Evolutionary conservation across 92 coral and sea anemone species (phyloP), one percentile per base, ranked within the genome.

Genomic region (Phenganax subtilis): DNA sequence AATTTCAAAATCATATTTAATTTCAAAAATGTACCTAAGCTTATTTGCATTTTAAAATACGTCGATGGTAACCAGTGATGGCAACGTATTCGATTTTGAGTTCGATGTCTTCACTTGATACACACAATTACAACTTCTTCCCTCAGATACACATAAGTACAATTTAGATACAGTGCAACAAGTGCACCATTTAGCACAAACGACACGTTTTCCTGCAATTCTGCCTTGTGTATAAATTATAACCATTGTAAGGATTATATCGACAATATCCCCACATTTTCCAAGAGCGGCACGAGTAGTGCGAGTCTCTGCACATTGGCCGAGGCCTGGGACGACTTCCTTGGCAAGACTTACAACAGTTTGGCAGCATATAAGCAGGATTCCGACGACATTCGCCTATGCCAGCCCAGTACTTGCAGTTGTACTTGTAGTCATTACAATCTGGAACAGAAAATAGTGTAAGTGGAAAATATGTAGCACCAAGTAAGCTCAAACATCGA

Each of bases 151-250:
- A 20, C 25, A 20, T 37, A 37, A 37, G 47, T 37, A 37, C 47
- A 37, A 37, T 37, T 37, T 37, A 37, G 47, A 37, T 37, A 37
- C 47, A 37, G 47, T 37, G 47, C 47, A 37, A 37, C 47, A 37
- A 37, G 47, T 37, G 47, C 47, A 37, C 47, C 47, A 37, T 0
- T 37, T 37, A 37, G 47, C 97, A 93, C 17, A 71, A 16, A 6
- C 82, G 66, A 73, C 97, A 93, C 82, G 96, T 93, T 52, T 79
- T 93, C 82, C 74, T 89, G 84, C 97, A 93, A 73, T 60, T 68
- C 9, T 0, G 9, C 31, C 51, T 75, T 96, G 91, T 93, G 85
- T 86, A 93, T 5, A 12, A 20, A 25, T 88, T 89, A 56, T 76
- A 76, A 12, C 81, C 69, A 44, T 76, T 76, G 57, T 76, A 68